A percentile compares a stretch with the other conserved stretches of the same genome.
phyloP scores from a whole-genome alignment of 2,888 invertebrate genomes.

The Galerucella calmariensis region DNA sequence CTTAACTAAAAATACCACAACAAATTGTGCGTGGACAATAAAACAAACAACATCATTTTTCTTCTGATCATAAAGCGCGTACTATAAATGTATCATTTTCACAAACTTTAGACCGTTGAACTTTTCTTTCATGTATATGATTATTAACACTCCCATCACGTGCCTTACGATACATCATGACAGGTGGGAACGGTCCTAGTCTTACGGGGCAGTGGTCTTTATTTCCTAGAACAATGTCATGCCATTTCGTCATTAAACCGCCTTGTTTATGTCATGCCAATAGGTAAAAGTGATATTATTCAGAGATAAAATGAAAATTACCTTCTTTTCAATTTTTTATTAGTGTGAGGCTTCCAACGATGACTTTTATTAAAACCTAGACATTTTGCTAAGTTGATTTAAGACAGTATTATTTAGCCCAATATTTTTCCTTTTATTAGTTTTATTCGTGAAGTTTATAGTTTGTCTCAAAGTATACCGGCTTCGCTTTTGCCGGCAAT shows the following conservation, averaged over 20 bases:
- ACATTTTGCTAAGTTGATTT: no score
- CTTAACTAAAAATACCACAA: neutral
- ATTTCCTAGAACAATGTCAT: neutral
- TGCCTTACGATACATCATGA: slow-evolving; percentile 15
- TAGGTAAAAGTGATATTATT: neutral
- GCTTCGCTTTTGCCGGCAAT: no score
- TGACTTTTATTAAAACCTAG: no score
- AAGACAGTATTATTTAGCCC: no score
- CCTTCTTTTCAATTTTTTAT: no score
- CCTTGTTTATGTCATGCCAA: neutral
- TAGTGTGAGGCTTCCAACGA: no score
- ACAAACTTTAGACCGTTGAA: slow-evolving; percentile 12
- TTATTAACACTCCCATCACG: slow-evolving; percentile 29
- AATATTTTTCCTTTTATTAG: no score
- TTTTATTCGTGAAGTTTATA: no score
- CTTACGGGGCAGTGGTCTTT: neutral
- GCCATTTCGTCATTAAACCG: neutral
- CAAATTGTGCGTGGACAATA: neutral
- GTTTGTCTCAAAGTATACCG: no score
- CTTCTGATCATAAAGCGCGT: neutral
- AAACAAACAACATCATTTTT: neutral
- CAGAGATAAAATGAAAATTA: neutral
- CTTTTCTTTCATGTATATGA: neutral
- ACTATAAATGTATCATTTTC: neutral
- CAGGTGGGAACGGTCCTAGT: slow-evolving; percentile 13